Base-by-base conservation (phyloP, 2,797 vertebrate genomes). In the Hippopotamyrus pictus region DNA sequence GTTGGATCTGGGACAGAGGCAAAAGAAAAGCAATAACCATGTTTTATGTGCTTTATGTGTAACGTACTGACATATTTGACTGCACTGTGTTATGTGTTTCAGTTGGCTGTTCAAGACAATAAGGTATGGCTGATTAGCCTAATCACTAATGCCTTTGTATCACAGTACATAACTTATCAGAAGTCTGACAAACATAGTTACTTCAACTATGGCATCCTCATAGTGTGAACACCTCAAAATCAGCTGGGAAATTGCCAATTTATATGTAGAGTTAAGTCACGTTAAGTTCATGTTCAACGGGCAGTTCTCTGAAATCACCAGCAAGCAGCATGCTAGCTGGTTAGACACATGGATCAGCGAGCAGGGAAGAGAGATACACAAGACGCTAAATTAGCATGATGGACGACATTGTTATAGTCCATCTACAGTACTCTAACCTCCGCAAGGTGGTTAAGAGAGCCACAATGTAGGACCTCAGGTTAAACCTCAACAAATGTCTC, bases 1-100 rank as follows among this genome's bases (percentile, higher is more conserved):
- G 98, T 97, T 41, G 98, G 98, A 92, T 96, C 98, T 99, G 96
- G 5, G 44, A 25, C 33, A 57, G 76, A 44, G 25, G 12, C 50
- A 83, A 50, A 89, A 89, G 53, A 44, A 29, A 22, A 85, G 41
- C 7, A 84, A 50, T 50, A 19, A 48, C 41, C n/a, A 83, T 91
- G 1, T 69, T 33, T 33, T 33, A 33, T 29, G 12, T 33, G 57
- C 57, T 69, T 69, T 14, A 14, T 62, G 57, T 22, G 57, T 22
- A 62, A 9, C 2, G n/a, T 12, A 33, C 25, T 14, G 11, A 69
- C 25, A 69, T 69, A 14, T 69, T 3, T 69, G 11, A 69, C 25
- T 12, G 25, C 25, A 69, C 11, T 65, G 65, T 73, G 25, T 69
- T 69, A 65, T 1, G 62, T 12, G 65, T 73, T 73, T 33, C 29